Percentiles rank a stretch among this genome's conserved stretches.
Evolutionary conservation across 2,888 invertebrate genomes (phyloP).

Genomic region (Spatulosminthurus flaviceps): DNA sequence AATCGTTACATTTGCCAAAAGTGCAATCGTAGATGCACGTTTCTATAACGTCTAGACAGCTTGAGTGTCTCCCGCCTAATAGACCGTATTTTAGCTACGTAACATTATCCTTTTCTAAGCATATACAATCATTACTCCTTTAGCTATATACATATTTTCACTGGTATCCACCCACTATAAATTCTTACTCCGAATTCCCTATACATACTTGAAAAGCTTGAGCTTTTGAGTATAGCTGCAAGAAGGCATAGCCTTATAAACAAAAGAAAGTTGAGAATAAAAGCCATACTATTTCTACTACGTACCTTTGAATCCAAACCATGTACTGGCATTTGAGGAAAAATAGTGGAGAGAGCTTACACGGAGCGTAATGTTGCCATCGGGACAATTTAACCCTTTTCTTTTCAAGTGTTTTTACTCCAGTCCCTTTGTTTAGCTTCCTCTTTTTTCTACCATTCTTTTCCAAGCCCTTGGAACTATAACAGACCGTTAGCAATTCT

Average conservation of each 20-base stretch:
- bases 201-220: too few species aligned
- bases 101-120: too few species aligned
- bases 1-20: constrained; percentile 9
- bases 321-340: background rate
- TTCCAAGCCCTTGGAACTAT: background rate
- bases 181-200: too few species aligned
- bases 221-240: background rate
- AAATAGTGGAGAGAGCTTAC: background rate
- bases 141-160: too few species aligned
- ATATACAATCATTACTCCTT: too few species aligned
- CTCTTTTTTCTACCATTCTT: background rate
- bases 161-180: too few species aligned
- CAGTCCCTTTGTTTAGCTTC: background rate
- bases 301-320: too few species aligned
- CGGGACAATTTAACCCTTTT: constrained; percentile 13
- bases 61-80: background rate
- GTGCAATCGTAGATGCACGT: background rate
- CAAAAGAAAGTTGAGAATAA: too few species aligned
- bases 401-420: constrained; percentile 6
- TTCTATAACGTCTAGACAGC: background rate
- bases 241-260: too few species aligned
- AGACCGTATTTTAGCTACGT: too few species aligned
- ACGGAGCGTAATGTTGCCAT: constrained; percentile 7
- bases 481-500: background rate
- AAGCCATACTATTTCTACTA: too few species aligned